A percentile compares a stretch with the other conserved stretches of the same genome.
phyloP scores from a whole-genome alignment of 2,888 invertebrate species.

The Barypeithes pellucidus region DNA sequence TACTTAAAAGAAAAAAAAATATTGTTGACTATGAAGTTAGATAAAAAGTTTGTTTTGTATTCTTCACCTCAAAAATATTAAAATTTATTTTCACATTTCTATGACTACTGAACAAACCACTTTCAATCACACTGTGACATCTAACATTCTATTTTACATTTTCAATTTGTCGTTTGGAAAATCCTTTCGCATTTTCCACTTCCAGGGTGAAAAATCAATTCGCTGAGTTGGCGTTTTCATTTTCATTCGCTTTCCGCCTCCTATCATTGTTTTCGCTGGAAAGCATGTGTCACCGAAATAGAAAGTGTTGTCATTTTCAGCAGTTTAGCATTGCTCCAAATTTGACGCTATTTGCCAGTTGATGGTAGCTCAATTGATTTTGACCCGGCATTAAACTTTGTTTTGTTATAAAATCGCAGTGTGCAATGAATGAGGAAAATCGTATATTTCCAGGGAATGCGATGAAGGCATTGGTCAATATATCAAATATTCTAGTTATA shows the following conservation, averaged over 20 bases:
- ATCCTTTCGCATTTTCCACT: slow-evolving; percentile 36
- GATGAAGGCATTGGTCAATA: too few species aligned
- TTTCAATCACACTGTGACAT: slow-evolving; percentile 32
- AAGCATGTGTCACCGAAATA: slow-evolving; percentile 36
- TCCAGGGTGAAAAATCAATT: slow-evolving; percentile 47
- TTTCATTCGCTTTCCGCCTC: slow-evolving; percentile 46
- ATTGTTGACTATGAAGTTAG: not conserved
- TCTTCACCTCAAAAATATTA: not conserved
- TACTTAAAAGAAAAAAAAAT: not conserved
- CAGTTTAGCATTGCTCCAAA: slow-evolving; percentile 9
- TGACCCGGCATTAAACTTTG: not conserved
- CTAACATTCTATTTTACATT: slow-evolving; percentile 39
- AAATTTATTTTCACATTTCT: not conserved
- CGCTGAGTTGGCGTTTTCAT: slow-evolving; percentile 42
- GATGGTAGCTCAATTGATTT: slow-evolving; percentile 39
- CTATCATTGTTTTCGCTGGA: slow-evolving; percentile 38
- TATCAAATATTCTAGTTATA: too few species aligned
- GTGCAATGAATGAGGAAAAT: too few species aligned
- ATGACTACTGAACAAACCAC: slow-evolving; percentile 6
- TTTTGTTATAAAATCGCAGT: not conserved
- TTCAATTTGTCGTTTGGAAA: slow-evolving; percentile 44
- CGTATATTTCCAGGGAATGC: too few species aligned
- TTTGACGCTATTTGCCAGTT: slow-evolving; percentile 44
- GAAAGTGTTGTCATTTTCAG: slow-evolving; percentile 31
- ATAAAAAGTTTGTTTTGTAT: not conserved